Evolutionary conservation across 2,113 vertebrate species (phyloP), one percentile per base, ranked within the genome.

Genomic region (Microtus oregoni): DNA sequence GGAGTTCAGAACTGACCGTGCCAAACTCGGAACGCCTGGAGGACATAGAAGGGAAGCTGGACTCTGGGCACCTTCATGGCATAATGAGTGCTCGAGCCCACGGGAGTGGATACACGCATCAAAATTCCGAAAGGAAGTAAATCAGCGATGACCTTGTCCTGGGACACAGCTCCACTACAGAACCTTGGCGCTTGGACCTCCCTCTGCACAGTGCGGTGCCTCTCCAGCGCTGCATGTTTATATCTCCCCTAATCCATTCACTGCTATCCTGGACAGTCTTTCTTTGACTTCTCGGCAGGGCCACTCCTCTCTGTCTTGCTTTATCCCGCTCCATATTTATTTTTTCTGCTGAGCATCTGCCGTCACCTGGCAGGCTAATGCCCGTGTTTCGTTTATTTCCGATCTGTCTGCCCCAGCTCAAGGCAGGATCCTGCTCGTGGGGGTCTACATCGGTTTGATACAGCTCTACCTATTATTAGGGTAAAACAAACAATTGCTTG

Each of bases 201-300:
- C 12, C 9, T 28, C n/a, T 10, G 7, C 7, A 26, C 28, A 7
- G n/a, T 63, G 41, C n/a, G 28, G 13, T 0, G 1, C 28, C 79
- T 82, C 55, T 41, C 58, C 55, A 63, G 12, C 7, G 22, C 55
- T 63, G 22, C 30, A 20, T 41, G 58, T 9, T 19, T 17, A 8
- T 14, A 41, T 30, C 22, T 41, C 24, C 3, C 28, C 58, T 41
- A 28, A 8, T 50, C 8, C 81, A 63, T 10, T 41, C 0, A 10
- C n/a, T 41, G 13, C 22, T 41, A 63, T 63, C 55, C 26, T 58
- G 20, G 55, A 63, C 22, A 63, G 58, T 17, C 55, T 41, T 26
- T 63, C 11, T n/a, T 35, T 61, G 22, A 1, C 24, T 61, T n/a
- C 22, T 63, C 13, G 24, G 24, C 7, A 63, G 41, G n/a, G 13